These are phyloP conservation scores for Agonum fuliginosum DNA, from an alignment of 2,888 invertebrate genomes.

Conservation along the genomic window DNA sequence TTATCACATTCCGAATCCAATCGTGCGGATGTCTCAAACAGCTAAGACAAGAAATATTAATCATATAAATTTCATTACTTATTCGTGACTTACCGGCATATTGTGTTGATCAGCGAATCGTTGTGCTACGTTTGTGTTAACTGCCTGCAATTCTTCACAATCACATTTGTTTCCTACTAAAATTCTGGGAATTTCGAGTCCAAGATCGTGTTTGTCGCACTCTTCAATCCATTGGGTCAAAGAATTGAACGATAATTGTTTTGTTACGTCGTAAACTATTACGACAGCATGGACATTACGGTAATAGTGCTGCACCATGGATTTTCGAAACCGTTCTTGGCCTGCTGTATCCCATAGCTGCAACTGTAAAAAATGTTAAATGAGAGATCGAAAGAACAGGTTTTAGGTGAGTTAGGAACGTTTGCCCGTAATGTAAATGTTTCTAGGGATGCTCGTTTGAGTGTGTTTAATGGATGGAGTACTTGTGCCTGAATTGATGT, in stretches of 20 bases:
- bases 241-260: slow-evolving; percentile 76
- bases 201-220: slow-evolving; percentile 81
- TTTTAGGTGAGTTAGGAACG: no score
- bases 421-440: no score
- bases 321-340: slow-evolving; percentile 86
- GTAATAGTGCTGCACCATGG: slow-evolving; percentile 90
- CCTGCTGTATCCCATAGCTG: slow-evolving; percentile 88
- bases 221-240: slow-evolving; percentile 86
- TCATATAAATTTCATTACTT: slow-evolving; percentile 44
- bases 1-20: slow-evolving; percentile 84
- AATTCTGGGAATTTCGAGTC: slow-evolving; percentile 80
- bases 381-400: slow-evolving; percentile 55
- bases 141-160: slow-evolving; percentile 76
- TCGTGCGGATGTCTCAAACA: slow-evolving; percentile 89
- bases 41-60: slow-evolving; percentile 68
- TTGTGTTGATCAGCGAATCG: slow-evolving; percentile 82
- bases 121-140: slow-evolving; percentile 84
- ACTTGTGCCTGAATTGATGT: no score
- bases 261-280: slow-evolving; percentile 88
- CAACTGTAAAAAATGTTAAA: slow-evolving; percentile 74
- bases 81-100: slow-evolving; percentile 79
- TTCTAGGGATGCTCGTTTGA: no score
- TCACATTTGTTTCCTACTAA: slow-evolving; percentile 90
- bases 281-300: slow-evolving; percentile 90
- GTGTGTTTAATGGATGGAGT: no score